A percentile compares a stretch with the other conserved stretches of the same genome.
phyloP scores from a whole-genome alignment of 2,797 vertebrate genomes.

The Petrocephalus schoutedeni region DNA sequence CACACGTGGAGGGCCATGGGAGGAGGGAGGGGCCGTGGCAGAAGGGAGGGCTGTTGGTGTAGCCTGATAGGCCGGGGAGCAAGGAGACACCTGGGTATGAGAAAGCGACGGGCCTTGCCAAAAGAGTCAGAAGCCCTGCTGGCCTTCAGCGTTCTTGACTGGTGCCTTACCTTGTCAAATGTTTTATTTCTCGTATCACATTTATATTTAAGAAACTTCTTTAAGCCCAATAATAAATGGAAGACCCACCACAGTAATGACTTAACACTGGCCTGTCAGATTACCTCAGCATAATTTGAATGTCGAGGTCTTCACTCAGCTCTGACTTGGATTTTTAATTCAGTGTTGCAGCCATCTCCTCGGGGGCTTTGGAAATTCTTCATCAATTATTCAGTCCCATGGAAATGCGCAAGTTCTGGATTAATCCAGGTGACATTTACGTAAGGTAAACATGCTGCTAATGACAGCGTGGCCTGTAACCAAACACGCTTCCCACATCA shows the following conservation, averaged over 20 bases:
- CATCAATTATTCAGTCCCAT: conserved; percentile 40
- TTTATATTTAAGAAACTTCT: conserved; percentile 4
- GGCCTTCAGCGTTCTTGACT: not conserved
- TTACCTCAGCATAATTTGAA: conserved; percentile 17
- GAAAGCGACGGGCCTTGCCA: not conserved
- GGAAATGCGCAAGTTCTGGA: conserved; percentile 42
- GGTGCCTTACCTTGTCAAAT: not conserved
- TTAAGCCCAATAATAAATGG: not conserved
- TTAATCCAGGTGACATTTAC: conserved; percentile 63
- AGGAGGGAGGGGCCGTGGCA: not conserved
- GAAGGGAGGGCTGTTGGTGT: not conserved
- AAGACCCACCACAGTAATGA: not conserved
- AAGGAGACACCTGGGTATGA: not conserved
- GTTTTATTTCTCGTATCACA: not conserved
- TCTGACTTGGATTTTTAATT: conserved; percentile 15
- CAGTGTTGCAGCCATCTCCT: conserved; percentile 6
- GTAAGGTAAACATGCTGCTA: conserved; percentile 72
- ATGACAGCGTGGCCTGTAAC: conserved; percentile 68
- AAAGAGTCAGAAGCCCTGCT: not conserved
- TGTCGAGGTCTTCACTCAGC: not conserved
- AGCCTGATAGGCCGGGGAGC: not conserved
- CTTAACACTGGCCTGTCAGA: conserved; percentile 28
- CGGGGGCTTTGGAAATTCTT: not conserved
- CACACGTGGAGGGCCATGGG: conserved; percentile 13
- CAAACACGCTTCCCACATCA: not conserved